Evolutionary conservation across 1,140 invertebrate genomes (phyloP), one percentile per base, ranked within the genome.

Genomic region (Ostrea denselamellosa): DNA sequence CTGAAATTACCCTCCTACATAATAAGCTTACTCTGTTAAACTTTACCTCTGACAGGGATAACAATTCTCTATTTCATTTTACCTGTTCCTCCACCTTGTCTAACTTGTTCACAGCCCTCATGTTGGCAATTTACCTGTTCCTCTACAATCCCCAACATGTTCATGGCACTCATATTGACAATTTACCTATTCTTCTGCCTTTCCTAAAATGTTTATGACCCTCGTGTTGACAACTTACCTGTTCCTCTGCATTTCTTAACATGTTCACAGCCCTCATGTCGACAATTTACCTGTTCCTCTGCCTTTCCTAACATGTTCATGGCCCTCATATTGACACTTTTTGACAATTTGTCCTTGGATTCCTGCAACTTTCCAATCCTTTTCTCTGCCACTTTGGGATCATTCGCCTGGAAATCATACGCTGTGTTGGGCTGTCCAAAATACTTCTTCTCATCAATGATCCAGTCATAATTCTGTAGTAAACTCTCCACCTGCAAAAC

Each of bases 11-110:
- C 34, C 5, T 5, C 34, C 1, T 5, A 44, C 34, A 44, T 44
- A 44, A 44, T 5, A 44, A 2, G 34, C 5, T 5, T 5, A 44
- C 1, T 44, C 34, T 44, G 1, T 44, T 44, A 44, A 44, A 44
- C 5, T 44, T 44, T 44, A 44, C 34, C 34, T 44, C 34, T 5
- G 5, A 44, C 34, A 44, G 34, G 34, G 34, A 44, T 44, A 44
- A 44, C 34, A 44, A 44, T 5, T 44, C 34, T 44, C 5, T 2
- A 44, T 44, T 44, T 44, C 14, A n/a, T 0, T 7, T 52, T 93
- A 97, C 96, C 95, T 97, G 96, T 94, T 98, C 97, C 95, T 98
- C 97, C 94, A 98, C 97, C 92, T 97, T 97, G 54, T 96, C 97
- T 71, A 98, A 95, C 92, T 98, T 96, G 94, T 96, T 97, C 95